phyloP scores from a whole-genome alignment of 2,113 vertebrate species.

The Nesoenas mayeri region DNA sequence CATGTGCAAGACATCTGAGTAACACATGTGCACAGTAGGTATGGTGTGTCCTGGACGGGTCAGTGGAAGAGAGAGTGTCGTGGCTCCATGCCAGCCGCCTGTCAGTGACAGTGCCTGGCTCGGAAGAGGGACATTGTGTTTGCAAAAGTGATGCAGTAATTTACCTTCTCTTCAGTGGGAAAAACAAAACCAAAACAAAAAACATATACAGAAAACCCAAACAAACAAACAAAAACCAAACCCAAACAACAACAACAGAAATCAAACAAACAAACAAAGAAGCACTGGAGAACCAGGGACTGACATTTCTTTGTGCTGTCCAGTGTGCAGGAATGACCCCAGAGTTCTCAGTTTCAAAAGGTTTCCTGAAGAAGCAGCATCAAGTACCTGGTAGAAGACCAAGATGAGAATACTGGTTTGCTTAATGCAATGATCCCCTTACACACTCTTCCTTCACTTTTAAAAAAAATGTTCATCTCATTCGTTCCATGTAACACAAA shows the following conservation, averaged over 20 bases:
- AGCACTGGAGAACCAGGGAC: not conserved
- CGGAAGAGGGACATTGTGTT: not conserved
- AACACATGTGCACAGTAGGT: not conserved
- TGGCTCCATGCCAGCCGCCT: not conserved
- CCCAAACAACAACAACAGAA: not conserved
- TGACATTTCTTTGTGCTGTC: not conserved
- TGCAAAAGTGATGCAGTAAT: not conserved
- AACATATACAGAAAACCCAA: no score
- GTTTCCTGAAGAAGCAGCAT: not conserved
- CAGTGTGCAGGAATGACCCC: not conserved
- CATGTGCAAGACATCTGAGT: slow-evolving; percentile 28
- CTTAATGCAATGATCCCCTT: not conserved
- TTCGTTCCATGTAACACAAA: not conserved
- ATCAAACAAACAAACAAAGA: no score
- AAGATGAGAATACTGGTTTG: not conserved
- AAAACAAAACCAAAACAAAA: no score
- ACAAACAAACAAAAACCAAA: no score
- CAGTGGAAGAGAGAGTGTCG: not conserved
- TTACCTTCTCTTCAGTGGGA: not conserved
- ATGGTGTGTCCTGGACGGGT: not conserved
- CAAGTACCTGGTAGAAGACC: not conserved
- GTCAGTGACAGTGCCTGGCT: not conserved
- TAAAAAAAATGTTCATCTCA: not conserved
- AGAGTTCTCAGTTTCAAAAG: not conserved
- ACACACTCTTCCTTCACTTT: not conserved